Conservation (phyloP, 2,797 vertebrate species). For the Notamacropus eugenii region DNA sequence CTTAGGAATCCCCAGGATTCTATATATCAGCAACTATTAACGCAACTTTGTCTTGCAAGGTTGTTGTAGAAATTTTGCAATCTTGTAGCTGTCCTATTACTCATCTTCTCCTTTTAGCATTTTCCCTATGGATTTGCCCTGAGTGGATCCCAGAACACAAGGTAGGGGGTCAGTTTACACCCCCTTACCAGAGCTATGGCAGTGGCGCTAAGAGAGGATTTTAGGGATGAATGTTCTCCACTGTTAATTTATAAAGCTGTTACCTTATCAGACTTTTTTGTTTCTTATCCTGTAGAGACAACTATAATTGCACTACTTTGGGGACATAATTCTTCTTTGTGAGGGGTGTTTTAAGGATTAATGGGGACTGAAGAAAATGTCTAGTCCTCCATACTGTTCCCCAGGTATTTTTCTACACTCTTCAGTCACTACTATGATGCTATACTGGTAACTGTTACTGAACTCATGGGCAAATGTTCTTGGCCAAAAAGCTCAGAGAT, state of each 20-base stretch:
- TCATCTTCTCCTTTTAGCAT: neutral
- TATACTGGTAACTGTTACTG: neutral
- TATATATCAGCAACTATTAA: neutral
- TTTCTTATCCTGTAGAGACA: neutral
- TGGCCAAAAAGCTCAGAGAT: neutral
- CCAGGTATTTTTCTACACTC: neutral
- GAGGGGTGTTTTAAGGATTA: neutral
- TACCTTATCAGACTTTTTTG: neutral
- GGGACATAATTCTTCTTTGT: neutral
- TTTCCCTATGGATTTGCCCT: neutral
- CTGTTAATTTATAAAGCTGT: neutral
- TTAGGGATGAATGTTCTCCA: neutral
- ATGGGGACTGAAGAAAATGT: neutral
- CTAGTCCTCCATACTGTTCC: neutral
- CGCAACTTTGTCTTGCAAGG: neutral
- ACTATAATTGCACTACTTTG: neutral
- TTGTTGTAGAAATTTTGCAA: neutral
- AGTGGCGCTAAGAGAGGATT: neutral
- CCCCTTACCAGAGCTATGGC: neutral
- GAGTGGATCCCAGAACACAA: neutral
- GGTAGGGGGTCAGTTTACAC: neutral
- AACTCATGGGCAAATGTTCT: neutral
- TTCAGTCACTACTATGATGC: neutral
- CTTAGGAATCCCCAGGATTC: neutral
- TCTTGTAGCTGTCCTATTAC: neutral